Conservation (phyloP, 1,140 invertebrate genomes). For the Heliothis subflexa region DNA sequence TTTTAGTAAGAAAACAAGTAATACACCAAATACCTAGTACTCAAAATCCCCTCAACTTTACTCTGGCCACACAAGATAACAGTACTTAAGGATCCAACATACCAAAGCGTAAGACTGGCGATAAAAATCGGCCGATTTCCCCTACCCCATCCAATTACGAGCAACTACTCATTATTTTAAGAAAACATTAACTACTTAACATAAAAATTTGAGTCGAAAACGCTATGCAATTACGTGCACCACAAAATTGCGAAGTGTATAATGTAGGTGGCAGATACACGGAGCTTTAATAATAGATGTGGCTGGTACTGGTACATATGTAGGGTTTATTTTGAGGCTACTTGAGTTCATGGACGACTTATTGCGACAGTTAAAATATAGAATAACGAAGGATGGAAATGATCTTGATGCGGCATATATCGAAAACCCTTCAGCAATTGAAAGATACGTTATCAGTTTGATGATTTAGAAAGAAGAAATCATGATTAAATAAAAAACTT, state of each 20-base stretch:
- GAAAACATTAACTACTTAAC: slow-evolving; percentile 60
- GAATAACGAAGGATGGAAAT: too few relatives aligned
- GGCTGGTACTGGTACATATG: background rate
- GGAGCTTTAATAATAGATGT: slow-evolving; percentile 36
- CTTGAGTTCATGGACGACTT: background rate
- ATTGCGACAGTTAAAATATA: too few relatives aligned
- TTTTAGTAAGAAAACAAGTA: background rate
- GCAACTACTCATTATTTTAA: slow-evolving; percentile 59
- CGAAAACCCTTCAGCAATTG: too few relatives aligned
- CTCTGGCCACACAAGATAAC: slow-evolving; percentile 4
- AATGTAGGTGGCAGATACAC: slow-evolving; percentile 49
- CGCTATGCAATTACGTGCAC: slow-evolving; percentile 70
- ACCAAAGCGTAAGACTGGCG: slow-evolving; percentile 25
- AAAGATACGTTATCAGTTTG: too few relatives aligned
- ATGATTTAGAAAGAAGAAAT: too few relatives aligned
- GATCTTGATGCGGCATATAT: too few relatives aligned
- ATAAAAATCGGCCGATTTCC: slow-evolving; percentile 53
- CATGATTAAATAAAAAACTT: too few relatives aligned
- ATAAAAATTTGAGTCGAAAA: slow-evolving; percentile 65
- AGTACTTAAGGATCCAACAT: slow-evolving; percentile 2
- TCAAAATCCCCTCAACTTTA: background rate
- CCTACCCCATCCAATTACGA: slow-evolving; percentile 50
- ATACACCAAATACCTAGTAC: background rate
- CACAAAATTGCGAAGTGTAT: slow-evolving; percentile 68
- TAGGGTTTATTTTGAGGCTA: background rate